Conservation (phyloP, 2,113 vertebrate genomes). For the Stictonetta naevosa region DNA sequence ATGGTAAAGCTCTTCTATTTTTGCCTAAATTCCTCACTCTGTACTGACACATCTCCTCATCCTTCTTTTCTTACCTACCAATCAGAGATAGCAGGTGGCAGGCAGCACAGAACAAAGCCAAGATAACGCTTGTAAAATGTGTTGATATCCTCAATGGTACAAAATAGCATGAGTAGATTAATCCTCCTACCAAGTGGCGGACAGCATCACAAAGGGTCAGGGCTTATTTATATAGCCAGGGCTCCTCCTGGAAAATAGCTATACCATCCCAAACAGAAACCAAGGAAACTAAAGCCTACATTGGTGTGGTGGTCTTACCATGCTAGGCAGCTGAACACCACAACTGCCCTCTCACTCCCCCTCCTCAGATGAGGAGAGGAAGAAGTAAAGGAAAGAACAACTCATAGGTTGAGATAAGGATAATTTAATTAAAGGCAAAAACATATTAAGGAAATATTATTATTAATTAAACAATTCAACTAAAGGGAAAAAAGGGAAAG, state of each 20-base stretch:
- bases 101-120: neutral
- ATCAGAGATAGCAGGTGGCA: neutral
- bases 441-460: too few species aligned
- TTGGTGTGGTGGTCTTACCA: too few species aligned
- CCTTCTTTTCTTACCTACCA: neutral
- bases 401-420: too few species aligned
- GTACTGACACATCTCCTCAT: neutral
- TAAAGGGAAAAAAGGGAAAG: too few species aligned
- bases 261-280: neutral
- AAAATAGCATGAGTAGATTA: neutral
- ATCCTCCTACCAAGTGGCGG: neutral
- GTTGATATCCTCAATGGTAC: neutral
- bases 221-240: neutral
- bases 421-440: too few species aligned
- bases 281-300: neutral
- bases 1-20: neutral
- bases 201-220: neutral
- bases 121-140: neutral
- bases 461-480: too few species aligned
- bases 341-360: too few species aligned
- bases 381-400: too few species aligned
- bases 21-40: neutral
- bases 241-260: neutral
- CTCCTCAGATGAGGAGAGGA: too few species aligned
- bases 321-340: too few species aligned